These are phyloP conservation scores for Agriopis leucophaearia DNA, from an alignment of 2,888 invertebrate species.

Conservation along the genomic window DNA sequence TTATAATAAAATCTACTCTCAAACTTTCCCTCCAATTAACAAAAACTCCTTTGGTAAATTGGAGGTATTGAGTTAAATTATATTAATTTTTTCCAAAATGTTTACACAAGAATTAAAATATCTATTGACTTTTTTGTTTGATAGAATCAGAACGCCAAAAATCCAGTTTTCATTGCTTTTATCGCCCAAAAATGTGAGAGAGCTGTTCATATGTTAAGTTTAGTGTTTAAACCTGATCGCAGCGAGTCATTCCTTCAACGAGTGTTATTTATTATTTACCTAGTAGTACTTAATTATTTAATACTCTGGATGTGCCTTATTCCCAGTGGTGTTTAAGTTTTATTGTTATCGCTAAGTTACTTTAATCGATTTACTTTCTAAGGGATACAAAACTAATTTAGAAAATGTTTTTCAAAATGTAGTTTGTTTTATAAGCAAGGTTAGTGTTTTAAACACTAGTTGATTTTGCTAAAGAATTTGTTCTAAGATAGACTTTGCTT, in stretches of 20 bases:
- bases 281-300: conserved; percentile 18
- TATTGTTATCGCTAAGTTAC: conserved; percentile 21
- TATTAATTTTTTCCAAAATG: too few relatives aligned
- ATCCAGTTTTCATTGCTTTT: too few relatives aligned
- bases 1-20: too few relatives aligned
- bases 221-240: conserved; percentile 14
- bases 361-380: neutral
- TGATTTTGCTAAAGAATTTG: conserved; percentile 20
- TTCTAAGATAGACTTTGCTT: conserved; percentile 27
- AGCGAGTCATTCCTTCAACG: conserved; percentile 32
- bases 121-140: too few relatives aligned
- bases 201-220: too few relatives aligned
- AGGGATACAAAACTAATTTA: neutral
- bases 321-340: conserved; percentile 31
- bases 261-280: conserved; percentile 32
- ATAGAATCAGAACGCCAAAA: too few relatives aligned
- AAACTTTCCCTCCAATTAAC: too few relatives aligned
- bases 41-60: too few relatives aligned
- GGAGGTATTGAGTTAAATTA: too few relatives aligned
- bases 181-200: too few relatives aligned
- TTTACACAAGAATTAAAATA: too few relatives aligned
- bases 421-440: conserved; percentile 6
- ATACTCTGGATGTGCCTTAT: conserved; percentile 53
- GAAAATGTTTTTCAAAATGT: conserved; percentile 1
- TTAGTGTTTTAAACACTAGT: conserved; percentile 33